Percentiles rank a stretch among this genome's conserved stretches.
These are phyloP conservation scores for Riparia riparia DNA, from an alignment of 2,113 vertebrate species.

Conservation along the genomic window DNA sequence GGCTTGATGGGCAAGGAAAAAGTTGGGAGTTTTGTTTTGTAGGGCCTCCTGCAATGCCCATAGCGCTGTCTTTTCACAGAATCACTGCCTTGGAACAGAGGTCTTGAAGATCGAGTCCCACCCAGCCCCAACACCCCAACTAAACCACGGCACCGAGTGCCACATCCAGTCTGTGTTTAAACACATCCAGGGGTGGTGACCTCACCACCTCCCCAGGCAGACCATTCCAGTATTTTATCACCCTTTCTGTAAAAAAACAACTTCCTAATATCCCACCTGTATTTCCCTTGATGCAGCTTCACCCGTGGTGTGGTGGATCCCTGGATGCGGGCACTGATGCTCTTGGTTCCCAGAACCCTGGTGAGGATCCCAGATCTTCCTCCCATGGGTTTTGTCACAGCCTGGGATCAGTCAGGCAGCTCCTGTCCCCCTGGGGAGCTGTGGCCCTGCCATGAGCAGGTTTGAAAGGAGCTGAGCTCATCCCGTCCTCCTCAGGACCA, in stretches of 20 bases:
- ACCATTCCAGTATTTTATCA: background rate
- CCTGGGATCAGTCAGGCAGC: background rate
- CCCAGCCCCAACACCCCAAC: background rate
- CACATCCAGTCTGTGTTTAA: background rate
- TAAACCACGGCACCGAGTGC: background rate
- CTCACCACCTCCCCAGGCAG: background rate
- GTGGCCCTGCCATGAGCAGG: background rate
- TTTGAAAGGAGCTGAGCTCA: background rate
- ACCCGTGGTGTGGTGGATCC: rapidly evolving
- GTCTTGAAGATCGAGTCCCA: background rate
- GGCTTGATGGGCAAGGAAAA: background rate
- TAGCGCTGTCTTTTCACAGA: background rate
- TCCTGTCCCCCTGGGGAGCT: background rate
- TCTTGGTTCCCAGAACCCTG: rapidly evolving
- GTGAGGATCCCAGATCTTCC: rapidly evolving
- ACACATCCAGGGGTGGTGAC: background rate
- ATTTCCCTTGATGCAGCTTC: background rate
- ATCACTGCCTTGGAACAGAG: background rate
- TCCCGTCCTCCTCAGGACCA: rapidly evolving
- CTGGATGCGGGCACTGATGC: rapidly evolving
- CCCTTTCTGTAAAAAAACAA: background rate
- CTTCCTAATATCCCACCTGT: background rate
- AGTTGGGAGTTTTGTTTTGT: background rate
- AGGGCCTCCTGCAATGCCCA: background rate
- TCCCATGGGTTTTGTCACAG: rapidly evolving